These are phyloP conservation scores for Apoda limacodes DNA, from an alignment of 2,888 invertebrate genomes.

Conservation along the genomic window DNA sequence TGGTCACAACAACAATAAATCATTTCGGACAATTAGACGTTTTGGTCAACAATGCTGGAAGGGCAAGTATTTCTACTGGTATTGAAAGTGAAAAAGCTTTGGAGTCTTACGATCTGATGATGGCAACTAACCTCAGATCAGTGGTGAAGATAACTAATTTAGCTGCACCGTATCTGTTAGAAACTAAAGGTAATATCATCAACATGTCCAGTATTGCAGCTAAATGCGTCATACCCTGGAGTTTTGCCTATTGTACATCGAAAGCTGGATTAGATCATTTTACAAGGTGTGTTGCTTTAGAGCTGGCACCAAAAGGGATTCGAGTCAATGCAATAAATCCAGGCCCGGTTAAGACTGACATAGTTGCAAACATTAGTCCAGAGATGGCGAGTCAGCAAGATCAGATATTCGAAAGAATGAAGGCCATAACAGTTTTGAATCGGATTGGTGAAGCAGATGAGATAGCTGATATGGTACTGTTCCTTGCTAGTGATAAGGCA, in stretches of 20 bases:
- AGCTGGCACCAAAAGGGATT: conserved; percentile 30
- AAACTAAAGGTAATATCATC: conserved; percentile 36
- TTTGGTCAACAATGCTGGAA: conserved; percentile 34
- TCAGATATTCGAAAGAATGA: too few species aligned
- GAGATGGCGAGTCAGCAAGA: too few species aligned
- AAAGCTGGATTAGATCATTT: conserved; percentile 32
- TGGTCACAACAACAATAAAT: conserved; percentile 30
- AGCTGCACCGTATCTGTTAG: conserved; percentile 30
- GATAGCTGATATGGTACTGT: too few species aligned
- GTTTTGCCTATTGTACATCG: conserved; percentile 29
- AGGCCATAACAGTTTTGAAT: too few species aligned
- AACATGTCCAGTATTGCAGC: conserved; percentile 32
- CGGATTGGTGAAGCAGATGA: too few species aligned
- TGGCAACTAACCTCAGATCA: conserved; percentile 35
- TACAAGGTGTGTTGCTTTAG: conserved; percentile 30
- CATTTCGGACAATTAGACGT: conserved; percentile 33
- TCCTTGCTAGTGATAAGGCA: too few species aligned
- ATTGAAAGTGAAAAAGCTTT: conserved; percentile 29
- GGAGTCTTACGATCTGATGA: conserved; percentile 31
- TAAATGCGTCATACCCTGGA: conserved; percentile 26
- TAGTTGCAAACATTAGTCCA: too few species aligned
- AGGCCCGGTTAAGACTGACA: too few species aligned
- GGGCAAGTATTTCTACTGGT: conserved; percentile 25
- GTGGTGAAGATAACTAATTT: conserved; percentile 31
- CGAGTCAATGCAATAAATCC: conserved; percentile 36